Base-by-base conservation (phyloP, 2,888 invertebrate genomes). In the Myopa tessellatipennis region DNA sequence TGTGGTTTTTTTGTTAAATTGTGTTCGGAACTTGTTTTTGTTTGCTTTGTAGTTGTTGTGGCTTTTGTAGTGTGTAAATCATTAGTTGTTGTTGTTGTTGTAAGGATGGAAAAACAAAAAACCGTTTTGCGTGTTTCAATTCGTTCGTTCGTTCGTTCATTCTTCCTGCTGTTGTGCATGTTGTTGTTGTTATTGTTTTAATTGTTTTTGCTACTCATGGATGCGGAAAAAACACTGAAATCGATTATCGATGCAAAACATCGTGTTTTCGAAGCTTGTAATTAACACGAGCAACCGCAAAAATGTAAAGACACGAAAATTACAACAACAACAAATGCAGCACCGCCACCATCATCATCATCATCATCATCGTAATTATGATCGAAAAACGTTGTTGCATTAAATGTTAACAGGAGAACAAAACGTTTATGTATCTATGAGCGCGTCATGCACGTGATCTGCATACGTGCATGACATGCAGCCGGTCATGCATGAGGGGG, bases 181-280 rank as follows among this genome's bases (percentile, higher is more conserved):
- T 65, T 65, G 36, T 65, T 67, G 38, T 40, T 40, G 38, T 40
- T 67, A 40, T 67, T 67, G 40, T 40, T 67, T 14, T 38, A 38
- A 67, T n/a, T 67, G 67, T 40, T 67, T 67, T 67, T 40, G 16
- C 10, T 16, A 12, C n/a, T 14, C 10, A 6, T n/a, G 10, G 16
- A 55, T 55, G 55, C 55, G 55, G 55, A 4, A 55, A 55, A 55
- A 14, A 55, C 1, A 55, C 45, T 45, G 10, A 45, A 45, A n/a
- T 55, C 55, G 55, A n/a, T 55, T 55, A 14, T 26, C 26, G 10
- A 50, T 50, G 50, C 50, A 50, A 14, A 55, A 55, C 8, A 16
- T 55, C n/a, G 45, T 45, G 45, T 45, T 45, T 45, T 45, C 1
- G 10, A 45, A 45, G 55, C 55, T 14, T 55, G 55, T n/a, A 55